Evolutionary conservation across 2,113 vertebrate genomes (phyloP).

Genomic region (Upupa epops): DNA sequence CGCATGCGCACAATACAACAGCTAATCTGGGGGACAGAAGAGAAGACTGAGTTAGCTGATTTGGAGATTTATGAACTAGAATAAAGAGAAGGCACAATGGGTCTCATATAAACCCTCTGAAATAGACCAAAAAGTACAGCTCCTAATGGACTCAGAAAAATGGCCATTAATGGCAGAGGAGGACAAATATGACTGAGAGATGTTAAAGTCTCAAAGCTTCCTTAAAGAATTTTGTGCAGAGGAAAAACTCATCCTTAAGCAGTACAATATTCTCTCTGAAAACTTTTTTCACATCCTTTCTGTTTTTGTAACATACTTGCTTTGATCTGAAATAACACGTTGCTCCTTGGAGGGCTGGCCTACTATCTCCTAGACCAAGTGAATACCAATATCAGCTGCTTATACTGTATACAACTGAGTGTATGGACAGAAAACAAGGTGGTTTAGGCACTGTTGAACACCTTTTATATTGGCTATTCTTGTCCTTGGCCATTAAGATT

Average conservation of each 20-base stretch:
- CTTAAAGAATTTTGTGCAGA: neutral
- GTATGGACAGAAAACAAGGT: neutral
- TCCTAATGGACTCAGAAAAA: neutral
- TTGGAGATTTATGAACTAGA: neutral
- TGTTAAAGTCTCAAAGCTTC: neutral
- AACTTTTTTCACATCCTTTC: neutral
- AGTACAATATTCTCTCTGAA: neutral
- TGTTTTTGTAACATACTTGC: neutral
- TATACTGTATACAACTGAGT: neutral
- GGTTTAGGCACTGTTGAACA: neutral
- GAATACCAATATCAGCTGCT: neutral
- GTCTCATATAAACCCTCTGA: neutral
- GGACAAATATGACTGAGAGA: neutral
- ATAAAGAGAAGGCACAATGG: neutral
- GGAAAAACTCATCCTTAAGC: accelerated
- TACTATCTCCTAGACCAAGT: neutral
- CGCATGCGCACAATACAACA: no score
- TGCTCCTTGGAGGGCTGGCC: neutral
- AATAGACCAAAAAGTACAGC: neutral
- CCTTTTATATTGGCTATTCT: neutral
- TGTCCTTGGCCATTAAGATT: neutral
- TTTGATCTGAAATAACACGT: neutral
- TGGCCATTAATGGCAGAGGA: neutral
- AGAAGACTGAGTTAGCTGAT: neutral
- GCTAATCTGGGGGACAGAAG: neutral